Conservation (phyloP, 2,888 invertebrate species). For the Didymodactylos carnosus region DNA sequence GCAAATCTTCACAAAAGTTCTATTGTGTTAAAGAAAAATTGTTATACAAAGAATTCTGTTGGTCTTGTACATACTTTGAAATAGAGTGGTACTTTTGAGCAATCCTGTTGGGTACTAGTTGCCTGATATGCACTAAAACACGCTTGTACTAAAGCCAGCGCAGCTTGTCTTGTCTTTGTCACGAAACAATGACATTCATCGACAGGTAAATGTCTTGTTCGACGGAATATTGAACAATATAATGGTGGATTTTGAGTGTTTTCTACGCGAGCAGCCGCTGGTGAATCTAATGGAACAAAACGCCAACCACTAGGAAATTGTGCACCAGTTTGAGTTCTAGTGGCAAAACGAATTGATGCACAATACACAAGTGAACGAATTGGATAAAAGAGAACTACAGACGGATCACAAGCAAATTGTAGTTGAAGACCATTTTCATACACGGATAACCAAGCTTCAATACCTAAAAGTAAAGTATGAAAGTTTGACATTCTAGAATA, state of each 20-base stretch:
- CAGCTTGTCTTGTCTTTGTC: constrained; percentile 60
- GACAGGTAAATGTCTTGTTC: constrained; percentile 3
- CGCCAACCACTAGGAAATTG: constrained; percentile 16
- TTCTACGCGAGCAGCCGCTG: constrained; percentile 19
- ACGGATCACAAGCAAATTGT: constrained; percentile 52
- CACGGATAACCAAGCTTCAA: constrained; percentile 68
- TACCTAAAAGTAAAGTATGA: too few species aligned
- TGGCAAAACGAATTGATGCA: constrained; percentile 28
- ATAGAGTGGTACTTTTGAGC: neutral
- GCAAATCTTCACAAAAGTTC: too few species aligned
- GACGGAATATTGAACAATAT: constrained; percentile 28
- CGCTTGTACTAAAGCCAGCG: constrained; percentile 83
- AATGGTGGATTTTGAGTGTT: constrained; percentile 26
- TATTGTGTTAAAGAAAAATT: too few species aligned
- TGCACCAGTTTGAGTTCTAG: constrained; percentile 11
- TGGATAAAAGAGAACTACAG: constrained; percentile 24
- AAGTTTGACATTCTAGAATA: too few species aligned
- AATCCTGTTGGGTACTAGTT: neutral
- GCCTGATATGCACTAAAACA: constrained; percentile 72
- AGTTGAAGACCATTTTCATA: constrained; percentile 79
- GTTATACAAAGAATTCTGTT: too few species aligned
- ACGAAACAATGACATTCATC: constrained; percentile 31
- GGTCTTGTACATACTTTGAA: neutral
- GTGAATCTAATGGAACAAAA: constrained; percentile 29
- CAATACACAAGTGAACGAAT: constrained; percentile 28